Evolutionary conservation across 2,797 vertebrate species (phyloP).

Genomic region (Propithecus deckenii): DNA sequence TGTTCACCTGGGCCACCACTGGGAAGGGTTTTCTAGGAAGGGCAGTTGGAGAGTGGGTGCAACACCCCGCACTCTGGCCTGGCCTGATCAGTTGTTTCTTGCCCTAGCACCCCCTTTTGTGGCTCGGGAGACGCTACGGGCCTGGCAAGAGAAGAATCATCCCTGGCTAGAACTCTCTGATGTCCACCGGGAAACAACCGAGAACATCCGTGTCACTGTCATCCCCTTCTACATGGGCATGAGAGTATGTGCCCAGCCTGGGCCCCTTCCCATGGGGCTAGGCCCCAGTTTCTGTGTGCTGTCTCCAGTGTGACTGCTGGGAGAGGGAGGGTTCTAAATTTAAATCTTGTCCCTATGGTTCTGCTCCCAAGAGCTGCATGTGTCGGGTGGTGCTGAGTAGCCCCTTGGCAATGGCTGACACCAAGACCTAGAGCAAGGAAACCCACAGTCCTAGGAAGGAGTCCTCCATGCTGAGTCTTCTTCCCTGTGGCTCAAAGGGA

Average conservation of each 20-base stretch:
- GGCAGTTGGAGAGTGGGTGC: neutral
- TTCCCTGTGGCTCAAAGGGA: neutral
- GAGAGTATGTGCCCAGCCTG: constrained; percentile 87
- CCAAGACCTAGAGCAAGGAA: neutral
- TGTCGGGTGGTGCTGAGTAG: neutral
- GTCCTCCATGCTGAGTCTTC: neutral
- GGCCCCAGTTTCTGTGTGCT: neutral
- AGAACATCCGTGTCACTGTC: constrained; percentile 97
- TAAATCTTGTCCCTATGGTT: neutral
- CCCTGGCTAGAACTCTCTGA: constrained; percentile 98
- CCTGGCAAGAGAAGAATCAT: constrained; percentile 99
- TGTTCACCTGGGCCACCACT: neutral
- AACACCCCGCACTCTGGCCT: neutral
- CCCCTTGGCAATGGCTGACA: neutral
- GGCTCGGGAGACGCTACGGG: constrained; percentile 94
- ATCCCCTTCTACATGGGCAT: constrained; percentile 99
- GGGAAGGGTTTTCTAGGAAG: neutral
- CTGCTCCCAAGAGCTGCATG: neutral
- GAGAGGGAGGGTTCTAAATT: neutral
- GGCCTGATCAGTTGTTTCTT: neutral
- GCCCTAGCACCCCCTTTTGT: constrained; percentile 90
- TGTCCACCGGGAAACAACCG: constrained; percentile 97
- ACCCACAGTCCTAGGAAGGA: neutral
- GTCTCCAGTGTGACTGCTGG: neutral
- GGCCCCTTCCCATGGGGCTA: neutral